Evolutionary conservation across 2,888 invertebrate species (phyloP).

Genomic region (Cantharis lateralis): DNA sequence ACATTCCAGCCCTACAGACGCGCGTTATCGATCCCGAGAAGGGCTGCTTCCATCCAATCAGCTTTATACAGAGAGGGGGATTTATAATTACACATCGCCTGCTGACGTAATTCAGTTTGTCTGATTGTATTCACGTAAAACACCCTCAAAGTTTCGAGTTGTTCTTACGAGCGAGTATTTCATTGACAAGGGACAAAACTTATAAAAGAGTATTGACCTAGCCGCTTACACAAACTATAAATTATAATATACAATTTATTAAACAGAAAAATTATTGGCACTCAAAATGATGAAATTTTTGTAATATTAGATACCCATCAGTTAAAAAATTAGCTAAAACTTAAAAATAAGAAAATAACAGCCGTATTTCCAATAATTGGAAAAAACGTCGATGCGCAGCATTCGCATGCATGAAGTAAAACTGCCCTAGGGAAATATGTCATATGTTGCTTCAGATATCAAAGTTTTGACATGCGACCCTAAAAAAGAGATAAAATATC

Average conservation of each 20-base stretch:
- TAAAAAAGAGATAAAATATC: constrained; percentile 16
- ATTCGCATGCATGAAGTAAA: constrained; percentile 38
- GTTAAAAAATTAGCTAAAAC: neutral
- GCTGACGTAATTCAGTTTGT: constrained; percentile 33
- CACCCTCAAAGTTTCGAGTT: constrained; percentile 16
- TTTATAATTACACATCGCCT: constrained; percentile 31
- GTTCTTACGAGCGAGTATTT: neutral
- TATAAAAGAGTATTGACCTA: neutral
- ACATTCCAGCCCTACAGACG: constrained; percentile 42
- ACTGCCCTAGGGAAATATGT: constrained; percentile 41
- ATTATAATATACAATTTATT: neutral
- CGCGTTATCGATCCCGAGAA: constrained; percentile 43
- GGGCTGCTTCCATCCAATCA: constrained; percentile 42
- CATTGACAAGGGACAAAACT: neutral
- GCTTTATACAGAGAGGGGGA: constrained; percentile 28
- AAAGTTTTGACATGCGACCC: constrained; percentile 41
- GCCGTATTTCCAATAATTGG: constrained; percentile 16
- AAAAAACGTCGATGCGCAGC: constrained; percentile 24
- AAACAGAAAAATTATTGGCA: neutral
- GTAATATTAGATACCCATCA: neutral
- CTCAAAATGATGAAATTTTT: neutral
- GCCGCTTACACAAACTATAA: neutral
- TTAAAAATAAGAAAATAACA: neutral
- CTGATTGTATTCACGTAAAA: constrained; percentile 28
- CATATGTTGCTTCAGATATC: constrained; percentile 40